Base-by-base conservation (phyloP, 2,113 vertebrate species). In the Leuciscus idus region DNA sequence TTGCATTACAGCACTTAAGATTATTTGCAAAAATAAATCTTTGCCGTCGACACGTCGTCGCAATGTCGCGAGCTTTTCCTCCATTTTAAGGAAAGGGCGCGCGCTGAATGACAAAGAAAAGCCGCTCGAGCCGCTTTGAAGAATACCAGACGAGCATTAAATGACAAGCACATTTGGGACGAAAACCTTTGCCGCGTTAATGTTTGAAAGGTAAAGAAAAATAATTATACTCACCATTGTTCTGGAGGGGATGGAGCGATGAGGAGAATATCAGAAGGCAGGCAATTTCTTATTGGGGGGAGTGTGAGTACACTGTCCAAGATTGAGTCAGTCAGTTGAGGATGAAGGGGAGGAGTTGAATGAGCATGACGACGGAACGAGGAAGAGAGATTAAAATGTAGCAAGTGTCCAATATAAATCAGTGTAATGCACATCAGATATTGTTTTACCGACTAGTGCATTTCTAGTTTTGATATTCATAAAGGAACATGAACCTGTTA, bases 151-250 rank as follows among this genome's bases (percentile, higher is more conserved):
- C 6, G n/a, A 46, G 11, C 26, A 86, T 62, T 80, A 61, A 55
- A 80, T 11, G 15, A 74, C 46, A 74, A 26, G 2, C 11, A 0
- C 10, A 70, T 48, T 70, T 66, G 83, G 30, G 4, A 19, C 15
- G 17, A 50, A 50, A 81, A 4, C n/a, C n/a, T 66, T 64, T 81
- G n/a, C 4, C 11, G 15, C 61, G 30, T 17, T 0, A 8, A 21
- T 81, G 46, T 66, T 68, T 23, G 46, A 33, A 68, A 12, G 13
- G 4, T 4, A 81, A 26, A 17, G 21, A 23, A 52, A 12, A 11
- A 33, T 6, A 5, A 9, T 50, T 26, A 11, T 0, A 92, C 94
- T 94, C 78, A 95, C 95, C 95, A 95, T 95, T 90, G 92, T 86
- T 83, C 83, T 86, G 64, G 43, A 68, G 84, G 81, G 66, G 88